phyloP scores from a whole-genome alignment of 2,797 vertebrate genomes.

The Tokudaia tokunoshimensis region DNA sequence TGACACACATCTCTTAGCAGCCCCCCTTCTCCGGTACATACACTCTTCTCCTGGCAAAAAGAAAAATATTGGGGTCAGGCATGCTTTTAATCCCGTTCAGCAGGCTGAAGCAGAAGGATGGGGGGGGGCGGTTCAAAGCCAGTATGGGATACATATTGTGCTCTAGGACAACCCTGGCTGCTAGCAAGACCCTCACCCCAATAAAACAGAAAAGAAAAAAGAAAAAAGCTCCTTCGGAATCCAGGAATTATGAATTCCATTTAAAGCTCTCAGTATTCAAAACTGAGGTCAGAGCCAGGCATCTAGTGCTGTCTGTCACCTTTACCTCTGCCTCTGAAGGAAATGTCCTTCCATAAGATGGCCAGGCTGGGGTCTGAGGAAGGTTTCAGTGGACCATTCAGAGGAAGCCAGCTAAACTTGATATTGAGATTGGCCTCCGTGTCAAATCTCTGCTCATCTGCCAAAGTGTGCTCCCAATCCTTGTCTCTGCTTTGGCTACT shows the following conservation, averaged over 20 bases:
- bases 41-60: not conserved
- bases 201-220: not conserved
- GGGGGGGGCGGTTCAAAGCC: not conserved
- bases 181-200: not conserved
- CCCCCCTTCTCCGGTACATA: no score
- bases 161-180: not conserved
- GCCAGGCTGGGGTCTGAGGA: rapidly evolving
- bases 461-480: rapidly evolving
- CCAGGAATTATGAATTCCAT: not conserved
- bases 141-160: not conserved
- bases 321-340: not conserved
- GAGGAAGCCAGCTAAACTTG: not conserved
- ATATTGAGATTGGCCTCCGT: not conserved
- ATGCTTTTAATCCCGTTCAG: not conserved
- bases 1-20: rapidly evolving
- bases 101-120: not conserved
- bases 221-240: not conserved
- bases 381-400: no score
- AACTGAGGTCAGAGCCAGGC: not conserved
- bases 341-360: not conserved
- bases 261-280: not conserved
- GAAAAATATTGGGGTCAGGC: not conserved
- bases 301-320: not conserved
- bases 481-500: not conserved
- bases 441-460: not conserved